Conservation (phyloP, 2,797 vertebrate genomes). For the Sphenopsis melanotis region DNA sequence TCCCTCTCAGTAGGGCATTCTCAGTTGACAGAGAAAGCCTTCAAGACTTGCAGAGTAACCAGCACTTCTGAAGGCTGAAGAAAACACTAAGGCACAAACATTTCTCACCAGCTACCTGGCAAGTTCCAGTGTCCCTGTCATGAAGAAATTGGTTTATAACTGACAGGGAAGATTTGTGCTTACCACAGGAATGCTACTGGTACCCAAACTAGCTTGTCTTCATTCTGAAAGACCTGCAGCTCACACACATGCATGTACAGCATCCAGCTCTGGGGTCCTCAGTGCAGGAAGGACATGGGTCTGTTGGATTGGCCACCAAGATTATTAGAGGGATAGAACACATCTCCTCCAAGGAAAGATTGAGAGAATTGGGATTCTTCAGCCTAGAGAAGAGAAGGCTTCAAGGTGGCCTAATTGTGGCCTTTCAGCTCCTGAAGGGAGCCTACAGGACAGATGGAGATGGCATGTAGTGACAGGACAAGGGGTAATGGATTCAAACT, state of each 20-base stretch:
- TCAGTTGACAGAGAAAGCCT: not conserved
- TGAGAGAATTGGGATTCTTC: not conserved
- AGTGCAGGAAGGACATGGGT: too few relatives aligned
- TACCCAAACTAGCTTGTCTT: not conserved
- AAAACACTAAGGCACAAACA: not conserved
- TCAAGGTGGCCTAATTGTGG: not conserved
- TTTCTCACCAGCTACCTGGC: not conserved
- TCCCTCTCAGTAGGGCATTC: not conserved
- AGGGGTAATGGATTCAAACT: not conserved
- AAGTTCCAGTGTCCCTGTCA: not conserved
- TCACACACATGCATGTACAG: not conserved
- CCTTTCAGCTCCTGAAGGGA: not conserved
- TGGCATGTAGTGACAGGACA: not conserved
- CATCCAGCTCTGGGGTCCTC: not conserved
- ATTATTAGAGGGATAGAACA: not conserved
- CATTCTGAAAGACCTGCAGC: not conserved
- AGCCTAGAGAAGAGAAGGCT: not conserved
- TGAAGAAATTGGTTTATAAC: not conserved
- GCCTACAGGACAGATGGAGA: not conserved
- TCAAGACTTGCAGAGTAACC: not conserved
- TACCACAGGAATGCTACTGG: not conserved
- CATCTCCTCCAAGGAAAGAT: not conserved
- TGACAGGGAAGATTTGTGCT: not conserved
- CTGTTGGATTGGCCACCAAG: not conserved
- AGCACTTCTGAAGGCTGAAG: not conserved